Evolutionary conservation across 2,113 vertebrate genomes (phyloP), one percentile per base, ranked within the genome.

Genomic region (Cathartes aura): DNA sequence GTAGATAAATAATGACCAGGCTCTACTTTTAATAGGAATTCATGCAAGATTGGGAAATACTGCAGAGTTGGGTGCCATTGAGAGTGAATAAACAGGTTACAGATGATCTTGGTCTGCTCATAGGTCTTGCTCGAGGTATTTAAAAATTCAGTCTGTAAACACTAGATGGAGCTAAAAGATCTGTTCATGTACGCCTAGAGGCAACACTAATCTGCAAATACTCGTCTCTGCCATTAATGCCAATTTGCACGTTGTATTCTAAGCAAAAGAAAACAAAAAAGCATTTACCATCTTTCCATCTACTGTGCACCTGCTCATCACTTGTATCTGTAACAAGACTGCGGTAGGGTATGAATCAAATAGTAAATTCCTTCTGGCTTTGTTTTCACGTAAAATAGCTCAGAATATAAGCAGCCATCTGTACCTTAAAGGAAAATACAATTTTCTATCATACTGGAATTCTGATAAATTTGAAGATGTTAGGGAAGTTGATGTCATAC

Each of bases 81-180:
- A n/a, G 5, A 70, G 15, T 6, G 9, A 90, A 76, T 9, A 59
- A 87, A 42, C 5, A 50, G 34, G 38, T 56, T 79, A 43, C 11
- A n/a, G 55, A 66, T 10, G 17, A 91, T 8, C 42, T 32, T 29
- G 48, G 13, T 40, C 52, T 81, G 22, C 42, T 53, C 1, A 1
- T 2, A 14, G 50, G n/a, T 47, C n/a, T 70, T 55, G 52, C 81
- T 79, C 2, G 17, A 90, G 36, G 34, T 76, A 92, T 53, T 86
- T 88, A 97, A 90, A 74, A 81, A 60, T 45, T 47, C 50, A 83
- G 29, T 29, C 30, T 88, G 58, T 5, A 85, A 82, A 96, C 98
- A 96, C 97, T 97, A 98, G 98, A 90, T 97, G 98, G 98, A 93
- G 95, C 98, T 94, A 88, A 36, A 74, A 59, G 93, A 95, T 83